Evolutionary conservation across 64 coral and sea anemone genomes (phyloP), one percentile per base, ranked within the genome.

Genomic region (Hydrozoanthus tunicans): DNA sequence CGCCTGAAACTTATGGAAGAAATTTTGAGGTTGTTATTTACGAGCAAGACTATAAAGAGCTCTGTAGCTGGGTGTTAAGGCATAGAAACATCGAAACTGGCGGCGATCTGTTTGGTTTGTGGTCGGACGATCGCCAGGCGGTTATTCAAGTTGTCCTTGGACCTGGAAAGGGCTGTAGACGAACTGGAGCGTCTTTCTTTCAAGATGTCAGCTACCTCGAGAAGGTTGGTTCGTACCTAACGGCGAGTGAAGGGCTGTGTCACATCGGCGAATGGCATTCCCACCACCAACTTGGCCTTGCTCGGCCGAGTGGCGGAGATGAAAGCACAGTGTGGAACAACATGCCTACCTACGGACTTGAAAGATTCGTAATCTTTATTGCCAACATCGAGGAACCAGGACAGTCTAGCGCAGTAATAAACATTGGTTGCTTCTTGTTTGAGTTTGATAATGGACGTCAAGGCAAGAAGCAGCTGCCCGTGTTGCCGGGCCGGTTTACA

Each of bases 181-280:
- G 81, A 83, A 9, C 81, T 4, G 9, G 9, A 9, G 15, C 81
- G 3, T 83, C 81, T 1, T 83, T 83, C 59, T 83, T 32, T 10
- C 81, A 83, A 83, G 81, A 83, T 2, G 60, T 83, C 14, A 23
- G 6, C 1, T 83, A 83, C 81, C 81, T 83, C n/a, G 13, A 83
- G 59, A 61, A 62, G 6, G 75, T 77, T 3, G 75, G 75, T 56
- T 77, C 75, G 11, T 56, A 77, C 52, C 52, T 77, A 14, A 77
- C 75, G 51, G 5, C 43, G 0, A 82, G 57, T 7, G 80, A 82
- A 25, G 80, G 80, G 17, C 6, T 82, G 17, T 82, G 80, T 23
- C 80, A 82, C 20, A 82, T 82, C 59, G 80, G 80, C 61, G 80
- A 82, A 82, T 82, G 80, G 80, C 80, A 82, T 82, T 82, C 80